These are phyloP conservation scores for Galemys pyrenaicus DNA, from an alignment of 2,113 vertebrate species.

Conservation along the genomic window DNA sequence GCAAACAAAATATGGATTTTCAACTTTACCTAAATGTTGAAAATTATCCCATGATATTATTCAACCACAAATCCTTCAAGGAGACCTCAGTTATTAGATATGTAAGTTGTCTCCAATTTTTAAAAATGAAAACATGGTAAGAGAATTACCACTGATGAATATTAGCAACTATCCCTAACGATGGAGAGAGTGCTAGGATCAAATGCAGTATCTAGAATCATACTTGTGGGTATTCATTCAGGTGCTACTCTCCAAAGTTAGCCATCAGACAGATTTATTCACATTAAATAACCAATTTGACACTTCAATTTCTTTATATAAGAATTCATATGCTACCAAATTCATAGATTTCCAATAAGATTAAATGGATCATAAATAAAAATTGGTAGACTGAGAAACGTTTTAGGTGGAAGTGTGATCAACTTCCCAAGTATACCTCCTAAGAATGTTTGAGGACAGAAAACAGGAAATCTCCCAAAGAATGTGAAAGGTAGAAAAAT, in stretches of 20 bases:
- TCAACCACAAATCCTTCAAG: neutral
- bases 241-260: neutral
- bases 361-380: neutral
- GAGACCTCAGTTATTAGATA: neutral
- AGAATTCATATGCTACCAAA: neutral
- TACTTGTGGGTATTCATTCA: neutral
- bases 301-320: neutral
- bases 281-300: neutral
- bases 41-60: neutral
- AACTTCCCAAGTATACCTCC: neutral
- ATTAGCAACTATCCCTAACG: neutral
- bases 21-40: neutral
- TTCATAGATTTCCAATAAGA: neutral
- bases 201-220: neutral
- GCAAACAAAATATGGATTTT: neutral
- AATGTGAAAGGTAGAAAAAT: constrained; percentile 18
- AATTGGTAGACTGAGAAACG: neutral
- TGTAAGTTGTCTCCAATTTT: neutral
- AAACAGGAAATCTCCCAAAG: neutral
- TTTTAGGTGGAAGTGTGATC: neutral
- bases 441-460: neutral
- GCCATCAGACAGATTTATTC: neutral
- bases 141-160: neutral
- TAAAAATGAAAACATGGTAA: neutral
- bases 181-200: neutral